Evolutionary conservation across 2,113 vertebrate genomes (phyloP).

Genomic region (Melanostigma gelatinosum): DNA sequence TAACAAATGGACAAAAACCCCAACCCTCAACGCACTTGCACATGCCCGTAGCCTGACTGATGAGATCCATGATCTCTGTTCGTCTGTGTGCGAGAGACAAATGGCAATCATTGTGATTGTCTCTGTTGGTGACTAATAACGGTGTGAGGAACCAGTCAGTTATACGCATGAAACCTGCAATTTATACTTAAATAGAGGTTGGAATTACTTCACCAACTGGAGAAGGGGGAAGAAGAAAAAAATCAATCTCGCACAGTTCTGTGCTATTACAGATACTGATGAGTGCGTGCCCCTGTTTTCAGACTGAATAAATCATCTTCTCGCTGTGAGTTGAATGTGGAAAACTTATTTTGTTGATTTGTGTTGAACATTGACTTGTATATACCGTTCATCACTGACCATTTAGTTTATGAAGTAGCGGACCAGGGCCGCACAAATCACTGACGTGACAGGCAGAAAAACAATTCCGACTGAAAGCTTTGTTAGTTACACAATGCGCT

Average conservation of each 20-base stretch:
- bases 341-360: slow-evolving; percentile 2
- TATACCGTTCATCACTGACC: background rate
- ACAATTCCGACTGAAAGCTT: slow-evolving; percentile 21
- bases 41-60: slow-evolving; percentile 24
- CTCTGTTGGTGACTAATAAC: slow-evolving; percentile 31
- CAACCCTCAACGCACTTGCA: background rate
- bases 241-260: slow-evolving; percentile 28
- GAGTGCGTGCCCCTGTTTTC: slow-evolving; percentile 22
- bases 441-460: slow-evolving; percentile 1
- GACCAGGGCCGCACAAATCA: background rate
- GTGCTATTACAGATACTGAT: slow-evolving; percentile 36
- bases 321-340: slow-evolving; percentile 17
- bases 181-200: slow-evolving; percentile 31
- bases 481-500: slow-evolving; percentile 28
- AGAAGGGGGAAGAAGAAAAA: background rate
- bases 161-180: slow-evolving; percentile 3
- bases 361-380: slow-evolving; percentile 24
- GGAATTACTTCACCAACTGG: slow-evolving; percentile 11
- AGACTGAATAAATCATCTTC: slow-evolving; percentile 17
- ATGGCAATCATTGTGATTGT: slow-evolving; percentile 51
- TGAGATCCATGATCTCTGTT: slow-evolving; percentile 37
- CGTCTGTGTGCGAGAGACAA: slow-evolving; percentile 25
- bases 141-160: slow-evolving; percentile 23
- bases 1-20: slow-evolving; percentile 30
- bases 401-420: slow-evolving; percentile 22